Base-by-base conservation (phyloP, 2,113 vertebrate species). In the Hypomesus transpacificus region DNA sequence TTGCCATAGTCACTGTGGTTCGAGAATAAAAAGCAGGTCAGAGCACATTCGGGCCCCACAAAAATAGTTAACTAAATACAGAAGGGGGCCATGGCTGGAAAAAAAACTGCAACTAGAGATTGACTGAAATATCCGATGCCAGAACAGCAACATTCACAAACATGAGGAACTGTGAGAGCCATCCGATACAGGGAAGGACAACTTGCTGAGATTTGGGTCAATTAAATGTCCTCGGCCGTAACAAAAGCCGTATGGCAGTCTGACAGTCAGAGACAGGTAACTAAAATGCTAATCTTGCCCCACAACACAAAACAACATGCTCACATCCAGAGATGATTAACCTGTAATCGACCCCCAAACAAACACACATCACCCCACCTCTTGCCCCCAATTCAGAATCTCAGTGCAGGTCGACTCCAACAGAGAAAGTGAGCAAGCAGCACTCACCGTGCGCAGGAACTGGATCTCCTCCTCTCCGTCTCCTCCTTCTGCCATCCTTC, bases 401-500 rank as follows among this genome's bases (percentile, higher is more conserved):
- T 46, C 8, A 46, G 39, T 7, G 39, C 39, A 13, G 39, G 39
- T 13, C 39, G 9, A 13, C 1, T 46, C 39, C 39, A 46, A 46
- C 24, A 64, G n/a, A 72, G 73, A 78, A 9, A 83, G 74, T 75
- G 65, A 46, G 39, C 7, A 87, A 83, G 68, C 63, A 73, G 71
- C 74, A 94, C 95, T 91, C 88, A 97, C 95, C 82, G 95, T 97
- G 80, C 95, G 89, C 76, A 97, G 91, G 86, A 97, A 97, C 87
- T 95, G 95, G 69, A 97, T 95, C 83, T 97, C 95, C 82, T 96
- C 95, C 74, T 97, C 95, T 67, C 94, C 95, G 79, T 95, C 95
- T 78, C 91, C 94, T 80, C 93, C 94, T 82, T 96, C 95, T 69
- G 94, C 94, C 95, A 97, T 97, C 92, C 86, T 92, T 87, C 82